Evolutionary conservation across 2,797 vertebrate species (phyloP), one percentile per base, ranked within the genome.

Genomic region (Smutsia gigantea): DNA sequence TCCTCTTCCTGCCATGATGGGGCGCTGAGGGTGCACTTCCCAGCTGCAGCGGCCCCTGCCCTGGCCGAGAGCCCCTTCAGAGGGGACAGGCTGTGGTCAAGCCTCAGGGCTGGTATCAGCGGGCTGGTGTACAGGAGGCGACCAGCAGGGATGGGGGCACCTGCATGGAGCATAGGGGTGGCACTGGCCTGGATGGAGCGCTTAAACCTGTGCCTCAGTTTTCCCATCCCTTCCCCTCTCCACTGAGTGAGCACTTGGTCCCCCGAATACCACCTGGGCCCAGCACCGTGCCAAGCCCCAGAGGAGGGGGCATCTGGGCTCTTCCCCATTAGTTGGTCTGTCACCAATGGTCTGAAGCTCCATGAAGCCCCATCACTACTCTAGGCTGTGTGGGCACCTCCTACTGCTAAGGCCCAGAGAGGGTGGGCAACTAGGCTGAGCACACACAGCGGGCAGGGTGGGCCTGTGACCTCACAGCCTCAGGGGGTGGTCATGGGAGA

Each of bases 11-110:
- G 18, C 23, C 10, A 6, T 1, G 0, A 6, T 0, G 9, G 19
- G 66, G 63, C 0, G 3, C 53, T 1, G 0, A 18, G 39, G 37
- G 46, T 3, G 2, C 12, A 0, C 18, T 21, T 51, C 42, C 1
- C 5, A 34, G 19, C 23, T 0, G 2, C 21, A 31, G 1, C 37
- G 2, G 91, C 31, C 23, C 21, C 53, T 2, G 0, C 39, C 49
- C 21, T 12, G 66, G 49, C 81, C 7, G 4, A 39, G 91, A 86
- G 42, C 59, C 31, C 15, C 51, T 74, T 51, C 18, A 19, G 49
- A 8, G 13, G 13, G 17, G 31, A 5, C 19, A 21, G 55, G 31
- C 31, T 55, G 29, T 5, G 37, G 5, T 15, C 34, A 17, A 34
- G 31, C n/a, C 11, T 51, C 82, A 74, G 61, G n/a, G 19, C 39